Percentiles rank a stretch among this genome's conserved stretches.
These are phyloP conservation scores for Bergia puertoricense DNA, from an alignment of 92 coral and sea anemone genomes.

Conservation along the genomic window DNA sequence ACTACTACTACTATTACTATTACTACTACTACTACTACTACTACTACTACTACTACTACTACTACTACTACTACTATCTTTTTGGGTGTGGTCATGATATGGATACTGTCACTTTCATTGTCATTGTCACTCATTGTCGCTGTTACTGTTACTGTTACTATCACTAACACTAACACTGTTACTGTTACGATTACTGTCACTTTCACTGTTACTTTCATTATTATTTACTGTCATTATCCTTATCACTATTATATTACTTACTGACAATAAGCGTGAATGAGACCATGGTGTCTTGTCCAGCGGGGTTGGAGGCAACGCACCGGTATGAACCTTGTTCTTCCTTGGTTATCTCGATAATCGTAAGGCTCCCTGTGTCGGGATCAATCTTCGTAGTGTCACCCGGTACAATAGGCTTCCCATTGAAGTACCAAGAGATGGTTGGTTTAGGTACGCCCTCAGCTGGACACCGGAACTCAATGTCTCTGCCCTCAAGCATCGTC, in stretches of 20 bases:
- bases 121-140: no score
- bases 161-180: no score
- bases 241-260: slow-evolving; percentile 42
- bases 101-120: no score
- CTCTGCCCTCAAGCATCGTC: slow-evolving; percentile 75
- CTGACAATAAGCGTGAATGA: slow-evolving; percentile 77
- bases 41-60: no score
- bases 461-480: slow-evolving; percentile 75
- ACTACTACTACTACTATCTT: no score
- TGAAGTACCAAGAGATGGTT: slow-evolving; percentile 66
- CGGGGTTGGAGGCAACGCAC: slow-evolving; percentile 77
- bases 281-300: slow-evolving; percentile 76
- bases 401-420: slow-evolving; percentile 57
- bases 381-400: slow-evolving; percentile 70
- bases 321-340: slow-evolving; percentile 74
- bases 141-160: no score
- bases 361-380: slow-evolving; percentile 55
- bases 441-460: slow-evolving; percentile 75
- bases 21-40: no score
- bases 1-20: no score
- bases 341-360: slow-evolving; percentile 69
- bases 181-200: no score
- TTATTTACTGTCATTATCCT: no score
- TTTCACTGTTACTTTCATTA: no score
- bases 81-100: no score